Base-by-base conservation (phyloP, 1,140 invertebrate species). In the Drosophila bocki region DNA sequence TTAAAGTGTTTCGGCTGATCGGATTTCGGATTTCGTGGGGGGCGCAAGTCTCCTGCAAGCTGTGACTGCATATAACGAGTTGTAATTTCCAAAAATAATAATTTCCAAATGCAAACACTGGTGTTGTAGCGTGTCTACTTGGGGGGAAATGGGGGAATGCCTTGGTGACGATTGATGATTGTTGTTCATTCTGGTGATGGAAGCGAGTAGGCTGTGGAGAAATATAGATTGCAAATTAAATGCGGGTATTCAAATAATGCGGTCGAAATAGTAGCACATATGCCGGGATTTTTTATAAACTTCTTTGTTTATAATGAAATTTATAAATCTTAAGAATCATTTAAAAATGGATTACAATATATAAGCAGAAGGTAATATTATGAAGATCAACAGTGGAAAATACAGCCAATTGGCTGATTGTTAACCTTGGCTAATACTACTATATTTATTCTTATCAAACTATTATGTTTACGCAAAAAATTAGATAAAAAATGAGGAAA, bases 81-180 rank as follows among this genome's bases (percentile, higher is more conserved):
- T 82, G 75, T 90, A 90, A 90, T 90, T 90, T 88, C 85, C 78
- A 83, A 75, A 88, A 82, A 78, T 33, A 64, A n/a, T 54, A 37
- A 56, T 56, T 56, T 56, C 53, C 53, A 71, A 65, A 65, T 32
- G 50, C 53, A 60, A 81, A 72, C 84, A 90, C 85, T 47, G 85
- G 33, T 90, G 44, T 91, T 63, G 19, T 50, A 54, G 61, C 47
- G 54, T 51, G 67, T 29, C 33, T 70, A 51, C 62, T 48, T 39
- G 6, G 54, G 76, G 62, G 77, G 84, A 85, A 85, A 88, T 61
- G 80, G 69, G 72, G 80, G 84, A 88, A 88, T 88, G 84, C 72
- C 67, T 88, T 74, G 68, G 51, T 87, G 83, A 80, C 72, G 51
- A 22, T 13, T 54, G 35, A 56, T 80, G 70, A 37, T 79, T 71